Base-by-base conservation (phyloP, 1,140 invertebrate genomes). In the Lerema accius region DNA sequence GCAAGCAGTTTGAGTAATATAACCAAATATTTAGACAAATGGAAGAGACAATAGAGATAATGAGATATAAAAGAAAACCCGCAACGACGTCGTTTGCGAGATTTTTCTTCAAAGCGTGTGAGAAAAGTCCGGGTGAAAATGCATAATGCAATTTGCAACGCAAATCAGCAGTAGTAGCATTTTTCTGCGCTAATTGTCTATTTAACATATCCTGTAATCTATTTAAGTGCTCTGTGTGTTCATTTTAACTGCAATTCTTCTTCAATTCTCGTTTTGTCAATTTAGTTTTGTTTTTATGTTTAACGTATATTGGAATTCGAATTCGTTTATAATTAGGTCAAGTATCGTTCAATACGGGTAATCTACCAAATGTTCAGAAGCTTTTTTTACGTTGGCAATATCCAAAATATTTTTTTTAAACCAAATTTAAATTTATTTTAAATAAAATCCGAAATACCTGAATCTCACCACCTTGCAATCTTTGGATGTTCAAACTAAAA, bases 61-160 rank as follows among this genome's bases (percentile, higher is more conserved):
- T 43, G 40, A 56, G 9, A 56, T 32, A 56, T 55, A 55, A 53
- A 55, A 17, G 15, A 55, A 55, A 56, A 56, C 19, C 17, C 13
- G 6, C 28, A 55, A 43, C 53, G 53, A 43, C 32, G 53, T 28
- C 40, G 53, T 56, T 56, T 43, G 42, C 4, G 26, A 56, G 53
- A 45, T 55, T 55, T 32, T 42, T 15, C 46, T 23, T 45, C 23
- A 45, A 45, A 43, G 51, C 39, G 42, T 43, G 28, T 16, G 32
- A 51, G 50, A 40, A 17, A 39, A 11, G 35, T 23, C 10, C 19
- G 50, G 11, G n/a, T 58, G 46, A 49, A 48, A 58, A 58, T 64
- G 45, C 63, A 64, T 49, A 66, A 66, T 61, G 50, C 58, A 61
- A 66, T 66, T 60, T 66, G 64, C 64, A 66, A 55, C 6, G 50